A percentile compares a stretch with the other conserved stretches of the same genome.
Conservation (phyloP, 2,888 invertebrate genomes). For the Clepsis dumicolana region DNA sequence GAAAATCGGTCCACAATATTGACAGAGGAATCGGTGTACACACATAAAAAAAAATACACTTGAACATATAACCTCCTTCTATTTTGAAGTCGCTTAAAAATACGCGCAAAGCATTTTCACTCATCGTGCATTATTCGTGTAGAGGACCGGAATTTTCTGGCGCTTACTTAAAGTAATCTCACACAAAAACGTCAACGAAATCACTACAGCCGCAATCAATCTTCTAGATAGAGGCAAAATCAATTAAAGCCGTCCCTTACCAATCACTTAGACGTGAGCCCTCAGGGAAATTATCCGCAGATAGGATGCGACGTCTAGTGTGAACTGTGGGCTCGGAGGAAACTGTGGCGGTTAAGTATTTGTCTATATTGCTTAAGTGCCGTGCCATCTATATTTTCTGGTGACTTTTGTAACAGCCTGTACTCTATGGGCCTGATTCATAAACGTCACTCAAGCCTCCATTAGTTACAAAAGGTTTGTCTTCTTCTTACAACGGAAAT, state of each 20-base stretch:
- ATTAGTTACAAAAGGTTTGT: too few relatives aligned
- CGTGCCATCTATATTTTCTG: not conserved
- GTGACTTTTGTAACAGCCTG: not conserved
- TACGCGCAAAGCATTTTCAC: too few relatives aligned
- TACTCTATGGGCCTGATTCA: not conserved
- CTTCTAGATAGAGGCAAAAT: conserved; percentile 14
- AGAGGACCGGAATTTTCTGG: not conserved
- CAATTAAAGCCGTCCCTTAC: conserved; percentile 15
- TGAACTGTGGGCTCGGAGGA: too few relatives aligned
- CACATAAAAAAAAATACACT: too few relatives aligned
- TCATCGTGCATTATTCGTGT: too few relatives aligned
- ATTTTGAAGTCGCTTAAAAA: too few relatives aligned
- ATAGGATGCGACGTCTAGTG: conserved; percentile 10
- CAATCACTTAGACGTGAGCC: conserved; percentile 21
- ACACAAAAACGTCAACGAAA: not conserved
- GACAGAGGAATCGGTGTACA: too few relatives aligned
- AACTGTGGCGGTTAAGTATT: not conserved
- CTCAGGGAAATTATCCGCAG: conserved; percentile 22
- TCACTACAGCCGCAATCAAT: conserved; percentile 1
- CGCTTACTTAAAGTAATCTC: not conserved
- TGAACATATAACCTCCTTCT: too few relatives aligned
- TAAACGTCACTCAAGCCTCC: too few relatives aligned
- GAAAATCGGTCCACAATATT: too few relatives aligned
- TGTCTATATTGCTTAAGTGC: not conserved
- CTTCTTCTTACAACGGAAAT: too few relatives aligned